These are phyloP conservation scores for Condylura cristata DNA, from an alignment of 2,113 vertebrate genomes.

Conservation along the genomic window DNA sequence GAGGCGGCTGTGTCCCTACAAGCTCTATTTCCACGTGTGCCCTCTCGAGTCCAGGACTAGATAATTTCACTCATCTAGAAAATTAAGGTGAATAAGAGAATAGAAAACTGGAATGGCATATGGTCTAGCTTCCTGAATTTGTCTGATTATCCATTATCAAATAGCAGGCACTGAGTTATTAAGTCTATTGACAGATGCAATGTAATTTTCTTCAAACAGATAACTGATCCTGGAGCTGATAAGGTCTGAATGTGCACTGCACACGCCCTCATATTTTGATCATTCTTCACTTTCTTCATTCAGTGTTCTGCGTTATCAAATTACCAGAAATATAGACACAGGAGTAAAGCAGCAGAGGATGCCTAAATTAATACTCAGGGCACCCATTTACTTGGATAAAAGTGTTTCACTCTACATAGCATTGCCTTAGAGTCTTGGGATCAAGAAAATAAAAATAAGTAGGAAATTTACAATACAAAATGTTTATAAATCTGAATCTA, in stretches of 20 bases:
- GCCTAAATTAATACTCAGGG: constrained; percentile 27
- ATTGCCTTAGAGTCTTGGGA: neutral
- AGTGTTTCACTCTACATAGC: constrained; percentile 22
- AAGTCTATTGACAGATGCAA: constrained; percentile 83
- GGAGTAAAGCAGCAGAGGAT: constrained; percentile 28
- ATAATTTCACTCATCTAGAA: constrained; percentile 82
- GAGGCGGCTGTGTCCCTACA: constrained; percentile 63
- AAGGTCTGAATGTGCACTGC: constrained; percentile 64
- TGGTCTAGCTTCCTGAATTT: constrained; percentile 82
- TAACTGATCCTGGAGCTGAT: constrained; percentile 75
- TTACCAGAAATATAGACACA: constrained; percentile 40
- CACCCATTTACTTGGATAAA: constrained; percentile 5
- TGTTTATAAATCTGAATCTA: neutral
- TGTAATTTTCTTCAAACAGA: constrained; percentile 82
- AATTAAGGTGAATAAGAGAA: constrained; percentile 82
- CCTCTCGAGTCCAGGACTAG: constrained; percentile 72
- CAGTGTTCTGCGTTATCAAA: constrained; percentile 52
- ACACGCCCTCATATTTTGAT: constrained; percentile 59
- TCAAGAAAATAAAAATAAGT: constrained; percentile 5
- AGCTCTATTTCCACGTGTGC: constrained; percentile 52
- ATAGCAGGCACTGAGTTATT: constrained; percentile 80
- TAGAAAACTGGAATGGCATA: constrained; percentile 77
- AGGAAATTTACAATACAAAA: neutral
- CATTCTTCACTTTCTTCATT: constrained; percentile 67
- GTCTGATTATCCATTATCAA: constrained; percentile 82